Conservation (phyloP, 2,113 vertebrate genomes). For the Xiphophorus couchianus region DNA sequence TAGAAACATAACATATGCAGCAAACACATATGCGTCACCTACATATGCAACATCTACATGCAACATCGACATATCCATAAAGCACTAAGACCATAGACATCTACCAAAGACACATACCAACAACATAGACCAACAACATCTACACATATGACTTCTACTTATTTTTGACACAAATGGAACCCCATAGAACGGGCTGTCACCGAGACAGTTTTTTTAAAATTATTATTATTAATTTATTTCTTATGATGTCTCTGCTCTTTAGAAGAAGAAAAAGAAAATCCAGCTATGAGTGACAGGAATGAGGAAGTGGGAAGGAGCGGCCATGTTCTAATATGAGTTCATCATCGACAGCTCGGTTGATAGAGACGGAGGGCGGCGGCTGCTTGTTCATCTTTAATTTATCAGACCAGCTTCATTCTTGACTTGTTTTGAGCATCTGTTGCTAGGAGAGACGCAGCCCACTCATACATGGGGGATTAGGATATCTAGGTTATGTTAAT, state of each 20-base stretch:
- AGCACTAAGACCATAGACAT: no score
- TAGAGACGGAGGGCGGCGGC: conserved; percentile 30
- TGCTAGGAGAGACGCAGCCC: conserved; percentile 51
- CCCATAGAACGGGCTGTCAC: conserved; percentile 24
- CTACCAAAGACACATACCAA: no score
- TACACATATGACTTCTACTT: no score
- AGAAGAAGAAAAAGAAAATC: conserved; percentile 37
- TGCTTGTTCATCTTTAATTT: conserved; percentile 71
- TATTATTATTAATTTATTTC: conserved; percentile 20
- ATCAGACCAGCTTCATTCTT: conserved; percentile 51
- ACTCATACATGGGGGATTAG: conserved; percentile 46
- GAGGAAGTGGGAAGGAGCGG: conserved; percentile 28
- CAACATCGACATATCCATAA: no score
- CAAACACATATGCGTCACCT: no score
- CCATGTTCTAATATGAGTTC: conserved; percentile 44
- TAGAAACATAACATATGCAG: no score
- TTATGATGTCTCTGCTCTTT: conserved; percentile 62
- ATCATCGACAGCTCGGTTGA: conserved; percentile 30
- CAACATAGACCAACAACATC: no score
- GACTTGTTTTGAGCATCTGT: conserved; percentile 37
- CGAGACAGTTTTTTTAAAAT: conserved; percentile 38
- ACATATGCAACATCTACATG: no score
- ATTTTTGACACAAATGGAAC: no score
- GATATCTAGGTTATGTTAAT: conserved; percentile 73
- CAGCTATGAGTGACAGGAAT: conserved; percentile 53